Percentiles rank a stretch among this genome's conserved stretches.
These are phyloP conservation scores for Zoanthus gigantus DNA, from an alignment of 92 coral and sea anemone genomes.

Conservation along the genomic window DNA sequence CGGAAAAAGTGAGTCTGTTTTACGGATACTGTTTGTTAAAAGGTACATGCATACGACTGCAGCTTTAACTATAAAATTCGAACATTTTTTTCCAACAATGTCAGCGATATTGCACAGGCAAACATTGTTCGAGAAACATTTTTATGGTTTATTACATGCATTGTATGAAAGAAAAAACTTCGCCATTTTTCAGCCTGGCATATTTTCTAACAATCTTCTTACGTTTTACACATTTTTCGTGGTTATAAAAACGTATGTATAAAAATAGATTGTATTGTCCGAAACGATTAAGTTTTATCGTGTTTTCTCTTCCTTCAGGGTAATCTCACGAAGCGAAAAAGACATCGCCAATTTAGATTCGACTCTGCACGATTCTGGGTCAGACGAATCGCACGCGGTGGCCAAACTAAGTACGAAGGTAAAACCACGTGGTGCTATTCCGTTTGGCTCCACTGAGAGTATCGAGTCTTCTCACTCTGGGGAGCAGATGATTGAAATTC, in stretches of 20 bases:
- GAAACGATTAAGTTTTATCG: not conserved
- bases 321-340: constrained; percentile 84
- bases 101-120: too few relatives aligned
- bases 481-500: constrained; percentile 75
- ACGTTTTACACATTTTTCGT: too few relatives aligned
- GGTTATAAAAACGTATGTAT: not conserved
- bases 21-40: too few relatives aligned
- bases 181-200: too few relatives aligned
- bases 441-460: constrained; percentile 89
- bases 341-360: constrained; percentile 83
- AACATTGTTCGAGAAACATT: too few relatives aligned
- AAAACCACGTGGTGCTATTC: constrained; percentile 70
- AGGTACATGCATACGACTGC: too few relatives aligned
- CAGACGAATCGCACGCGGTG: constrained; percentile 75
- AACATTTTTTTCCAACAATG: too few relatives aligned
- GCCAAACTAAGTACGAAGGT: constrained; percentile 76
- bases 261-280: not conserved
- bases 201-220: too few relatives aligned
- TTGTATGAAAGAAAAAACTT: too few relatives aligned
- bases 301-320: constrained; percentile 46
- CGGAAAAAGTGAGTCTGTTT: too few relatives aligned
- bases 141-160: too few relatives aligned
- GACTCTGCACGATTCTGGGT: constrained; percentile 69
- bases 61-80: too few relatives aligned
- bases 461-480: constrained; percentile 65